phyloP scores from a whole-genome alignment of 2,888 invertebrate species.

The Drosophila mulleri region DNA sequence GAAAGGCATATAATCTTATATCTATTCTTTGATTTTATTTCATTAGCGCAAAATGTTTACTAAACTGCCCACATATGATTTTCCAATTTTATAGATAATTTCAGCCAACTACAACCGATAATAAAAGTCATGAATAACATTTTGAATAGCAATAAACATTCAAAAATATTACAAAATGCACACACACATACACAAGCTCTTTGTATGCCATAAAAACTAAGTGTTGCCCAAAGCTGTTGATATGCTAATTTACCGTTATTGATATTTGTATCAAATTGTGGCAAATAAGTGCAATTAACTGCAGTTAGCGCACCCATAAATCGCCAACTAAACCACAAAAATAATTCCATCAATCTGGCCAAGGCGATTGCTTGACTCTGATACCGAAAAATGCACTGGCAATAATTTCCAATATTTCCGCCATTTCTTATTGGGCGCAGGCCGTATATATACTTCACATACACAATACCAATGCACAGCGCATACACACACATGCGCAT shows the following conservation, averaged over 20 bases:
- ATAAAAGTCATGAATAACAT: conserved; percentile 4
- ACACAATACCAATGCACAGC: conserved; percentile 27
- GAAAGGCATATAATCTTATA: no score
- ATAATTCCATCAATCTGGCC: conserved; percentile 45
- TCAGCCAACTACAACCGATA: neutral
- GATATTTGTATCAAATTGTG: conserved; percentile 51
- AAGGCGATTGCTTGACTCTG: conserved; percentile 45
- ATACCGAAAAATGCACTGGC: conserved; percentile 61
- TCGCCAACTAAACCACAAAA: conserved; percentile 43
- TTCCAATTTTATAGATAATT: neutral
- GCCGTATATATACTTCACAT: conserved; percentile 49
- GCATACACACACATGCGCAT: conserved; percentile 4
- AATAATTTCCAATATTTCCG: conserved; percentile 64
- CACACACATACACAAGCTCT: neutral
- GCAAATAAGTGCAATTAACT: conserved; percentile 67
- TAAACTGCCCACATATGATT: neutral
- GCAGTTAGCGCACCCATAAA: conserved; percentile 51
- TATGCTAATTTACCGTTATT: conserved; percentile 52
- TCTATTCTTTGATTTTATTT: neutral
- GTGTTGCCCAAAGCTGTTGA: conserved; percentile 48
- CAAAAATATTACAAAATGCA: conserved; percentile 4
- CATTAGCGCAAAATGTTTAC: neutral
- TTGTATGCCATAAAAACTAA: conserved; percentile 6
- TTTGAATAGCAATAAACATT: neutral
- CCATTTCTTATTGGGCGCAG: conserved; percentile 75